These are phyloP conservation scores for Harmothoe impar DNA, from an alignment of 2,888 invertebrate genomes.

Conservation along the genomic window DNA sequence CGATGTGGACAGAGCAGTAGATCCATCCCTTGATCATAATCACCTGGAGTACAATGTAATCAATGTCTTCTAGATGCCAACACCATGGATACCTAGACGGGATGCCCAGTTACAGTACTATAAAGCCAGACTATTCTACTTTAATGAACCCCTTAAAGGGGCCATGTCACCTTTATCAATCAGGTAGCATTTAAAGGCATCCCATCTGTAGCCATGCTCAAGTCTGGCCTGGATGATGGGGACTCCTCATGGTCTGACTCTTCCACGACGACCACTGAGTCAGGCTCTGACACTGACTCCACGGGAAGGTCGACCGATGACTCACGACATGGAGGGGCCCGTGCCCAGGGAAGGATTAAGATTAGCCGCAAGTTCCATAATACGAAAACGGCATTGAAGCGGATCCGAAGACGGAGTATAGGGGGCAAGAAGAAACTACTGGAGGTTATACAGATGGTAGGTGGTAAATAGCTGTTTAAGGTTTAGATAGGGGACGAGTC, in stretches of 20 bases:
- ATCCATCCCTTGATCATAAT: no score
- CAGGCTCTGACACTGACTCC: slow-evolving; percentile 37
- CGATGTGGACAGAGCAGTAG: no score
- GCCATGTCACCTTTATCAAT: no score
- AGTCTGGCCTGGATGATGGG: neutral
- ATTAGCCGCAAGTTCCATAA: slow-evolving; percentile 38
- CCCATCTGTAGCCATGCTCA: neutral
- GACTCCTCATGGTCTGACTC: slow-evolving; percentile 5
- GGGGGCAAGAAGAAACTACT: neutral
- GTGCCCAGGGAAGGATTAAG: neutral
- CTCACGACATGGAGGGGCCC: neutral
- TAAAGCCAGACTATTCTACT: no score
- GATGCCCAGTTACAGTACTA: no score
- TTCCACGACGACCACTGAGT: slow-evolving; percentile 27
- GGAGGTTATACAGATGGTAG: neutral
- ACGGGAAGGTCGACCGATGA: neutral
- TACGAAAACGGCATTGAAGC: neutral
- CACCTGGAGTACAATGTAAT: no score
- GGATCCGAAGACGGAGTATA: neutral
- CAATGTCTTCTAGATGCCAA: no score
- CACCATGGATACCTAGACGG: no score
- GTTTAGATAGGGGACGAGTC: no score
- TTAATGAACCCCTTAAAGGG: no score
- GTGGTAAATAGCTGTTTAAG: no score
- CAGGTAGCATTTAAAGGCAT: no score